phyloP scores from a whole-genome alignment of 2,113 vertebrate species.

The Dascyllus trimaculatus region DNA sequence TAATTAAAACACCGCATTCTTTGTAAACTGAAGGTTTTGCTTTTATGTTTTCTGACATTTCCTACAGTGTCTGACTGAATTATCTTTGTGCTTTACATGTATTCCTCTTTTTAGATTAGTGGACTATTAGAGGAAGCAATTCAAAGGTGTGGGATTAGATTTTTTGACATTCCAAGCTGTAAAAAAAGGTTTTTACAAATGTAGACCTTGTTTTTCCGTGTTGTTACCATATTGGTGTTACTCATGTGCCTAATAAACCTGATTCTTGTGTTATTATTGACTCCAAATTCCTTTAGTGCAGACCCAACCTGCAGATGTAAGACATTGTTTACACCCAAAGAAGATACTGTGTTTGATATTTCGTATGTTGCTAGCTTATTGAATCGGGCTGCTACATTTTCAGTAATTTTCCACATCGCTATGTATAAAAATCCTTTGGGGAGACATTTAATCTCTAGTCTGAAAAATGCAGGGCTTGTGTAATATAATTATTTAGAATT shows the following conservation, averaged over 20 bases:
- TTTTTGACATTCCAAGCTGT: neutral
- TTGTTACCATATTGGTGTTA: neutral
- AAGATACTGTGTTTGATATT: no score
- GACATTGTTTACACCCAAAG: no score
- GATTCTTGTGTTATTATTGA: neutral
- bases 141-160: neutral
- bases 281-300: no score
- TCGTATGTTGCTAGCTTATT: no score
- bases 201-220: neutral
- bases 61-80: neutral
- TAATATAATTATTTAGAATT: neutral
- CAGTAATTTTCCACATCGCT: no score
- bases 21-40: neutral
- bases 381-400: no score
- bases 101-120: neutral
- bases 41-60: constrained; percentile 3
- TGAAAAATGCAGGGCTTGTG: no score
- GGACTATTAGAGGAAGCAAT: neutral
- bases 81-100: neutral
- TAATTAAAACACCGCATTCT: neutral
- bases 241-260: no score
- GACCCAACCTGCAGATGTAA: no score
- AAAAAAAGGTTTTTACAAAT: neutral
- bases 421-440: no score
- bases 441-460: no score